Evolutionary conservation across 2,113 vertebrate genomes (phyloP).

Genomic region (Caloenas nicobarica): DNA sequence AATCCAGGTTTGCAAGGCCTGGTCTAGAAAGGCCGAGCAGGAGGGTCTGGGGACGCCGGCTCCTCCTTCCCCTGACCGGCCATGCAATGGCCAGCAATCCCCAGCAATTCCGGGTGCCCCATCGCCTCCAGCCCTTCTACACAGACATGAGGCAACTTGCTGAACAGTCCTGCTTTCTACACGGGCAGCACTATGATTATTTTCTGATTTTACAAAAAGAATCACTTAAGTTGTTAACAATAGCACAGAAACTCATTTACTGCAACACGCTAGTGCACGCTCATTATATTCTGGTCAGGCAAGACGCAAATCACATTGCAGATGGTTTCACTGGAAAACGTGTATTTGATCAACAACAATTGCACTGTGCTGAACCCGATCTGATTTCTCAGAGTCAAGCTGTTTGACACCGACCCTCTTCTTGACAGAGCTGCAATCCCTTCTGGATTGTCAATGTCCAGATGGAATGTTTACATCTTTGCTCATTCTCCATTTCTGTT

Average conservation of each 20-base stretch:
- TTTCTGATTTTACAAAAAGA: not conserved
- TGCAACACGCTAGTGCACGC: not conserved
- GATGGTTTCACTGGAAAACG: not conserved
- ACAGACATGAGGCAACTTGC: fast-evolving
- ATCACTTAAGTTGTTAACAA: not conserved
- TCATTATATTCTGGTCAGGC: constrained; percentile 26
- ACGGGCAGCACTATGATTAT: not conserved
- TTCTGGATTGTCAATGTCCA: not conserved
- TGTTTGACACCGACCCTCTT: not conserved
- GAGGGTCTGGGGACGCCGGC: not conserved
- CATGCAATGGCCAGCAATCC: too few species aligned
- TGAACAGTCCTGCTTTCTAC: not conserved
- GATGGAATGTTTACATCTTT: not conserved
- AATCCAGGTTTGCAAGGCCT: not conserved
- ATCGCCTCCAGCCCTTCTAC: not conserved
- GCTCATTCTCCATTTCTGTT: not conserved
- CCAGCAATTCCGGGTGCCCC: too few species aligned
- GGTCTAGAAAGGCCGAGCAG: not conserved
- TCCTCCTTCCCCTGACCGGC: not conserved
- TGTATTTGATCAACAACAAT: not conserved
- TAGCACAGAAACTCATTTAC: not conserved
- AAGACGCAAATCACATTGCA: not conserved
- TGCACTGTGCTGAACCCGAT: not conserved
- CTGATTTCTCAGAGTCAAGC: not conserved
- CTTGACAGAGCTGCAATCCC: not conserved